phyloP scores from a whole-genome alignment of 2,113 vertebrate species.

The Corydoras maculifer region DNA sequence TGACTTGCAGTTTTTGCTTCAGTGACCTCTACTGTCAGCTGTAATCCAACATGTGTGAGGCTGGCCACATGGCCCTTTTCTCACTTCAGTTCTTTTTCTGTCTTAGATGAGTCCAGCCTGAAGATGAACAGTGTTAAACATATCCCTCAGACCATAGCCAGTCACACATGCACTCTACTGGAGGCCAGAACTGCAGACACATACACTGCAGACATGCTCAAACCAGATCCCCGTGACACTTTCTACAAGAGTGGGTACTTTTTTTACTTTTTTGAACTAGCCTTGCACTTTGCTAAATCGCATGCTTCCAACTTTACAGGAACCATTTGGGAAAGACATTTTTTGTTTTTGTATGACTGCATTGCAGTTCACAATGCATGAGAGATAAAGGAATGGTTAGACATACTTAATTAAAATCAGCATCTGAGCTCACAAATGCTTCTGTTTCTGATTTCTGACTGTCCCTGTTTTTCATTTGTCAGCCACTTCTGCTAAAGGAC shows the following conservation, averaged over 20 bases:
- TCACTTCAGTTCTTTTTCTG: slow-evolving; percentile 6
- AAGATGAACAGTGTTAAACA: slow-evolving; percentile 95
- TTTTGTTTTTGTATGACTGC: no score
- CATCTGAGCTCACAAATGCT: no score
- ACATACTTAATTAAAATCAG: no score
- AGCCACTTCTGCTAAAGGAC: no score
- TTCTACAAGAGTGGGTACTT: slow-evolving; percentile 86
- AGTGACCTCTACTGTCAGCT: slow-evolving; percentile 12
- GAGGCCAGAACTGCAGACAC: slow-evolving; percentile 40
- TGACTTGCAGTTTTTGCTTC: slow-evolving; percentile 1
- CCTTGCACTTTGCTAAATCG: no score
- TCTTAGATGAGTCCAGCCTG: slow-evolving; percentile 78
- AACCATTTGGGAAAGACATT: no score
- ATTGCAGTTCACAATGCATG: no score
- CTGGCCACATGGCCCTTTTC: neutral
- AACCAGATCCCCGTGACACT: slow-evolving; percentile 65
- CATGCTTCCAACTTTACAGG: no score
- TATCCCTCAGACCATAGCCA: slow-evolving; percentile 88
- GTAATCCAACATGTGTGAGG: neutral
- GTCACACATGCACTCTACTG: slow-evolving; percentile 63
- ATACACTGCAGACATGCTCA: slow-evolving; percentile 79
- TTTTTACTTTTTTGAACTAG: no score
- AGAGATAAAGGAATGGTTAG: no score
- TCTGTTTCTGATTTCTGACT: no score
- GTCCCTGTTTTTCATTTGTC: no score